Evolutionary conservation across 2,113 vertebrate species (phyloP).

Genomic region (Ceratotherium simum): DNA sequence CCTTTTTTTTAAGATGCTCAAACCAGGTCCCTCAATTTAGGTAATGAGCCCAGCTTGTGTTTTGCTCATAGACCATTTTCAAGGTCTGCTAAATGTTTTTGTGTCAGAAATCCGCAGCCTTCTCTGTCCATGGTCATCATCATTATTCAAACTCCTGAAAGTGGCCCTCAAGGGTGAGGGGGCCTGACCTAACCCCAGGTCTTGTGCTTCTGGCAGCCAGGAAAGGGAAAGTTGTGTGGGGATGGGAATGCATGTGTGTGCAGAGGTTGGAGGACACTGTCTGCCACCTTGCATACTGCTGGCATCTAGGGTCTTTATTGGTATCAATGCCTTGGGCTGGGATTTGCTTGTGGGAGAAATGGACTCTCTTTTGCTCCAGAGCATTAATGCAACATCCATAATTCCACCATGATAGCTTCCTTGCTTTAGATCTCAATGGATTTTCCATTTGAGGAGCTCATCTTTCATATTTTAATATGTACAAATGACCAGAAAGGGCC

Average conservation of each 20-base stretch:
- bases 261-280: neutral
- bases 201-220: neutral
- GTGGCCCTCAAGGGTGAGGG: neutral
- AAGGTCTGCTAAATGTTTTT: conserved; percentile 17
- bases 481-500: neutral
- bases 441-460: neutral
- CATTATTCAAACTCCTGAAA: conserved; percentile 5
- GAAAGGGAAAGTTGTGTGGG: neutral
- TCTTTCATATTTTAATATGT: neutral
- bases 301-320: neutral
- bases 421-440: neutral
- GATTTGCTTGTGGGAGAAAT: neutral
- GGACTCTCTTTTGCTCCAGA: neutral
- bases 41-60: neutral
- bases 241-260: neutral
- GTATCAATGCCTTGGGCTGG: neutral
- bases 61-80: neutral
- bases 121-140: neutral
- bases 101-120: neutral
- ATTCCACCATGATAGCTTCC: neutral
- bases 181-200: neutral
- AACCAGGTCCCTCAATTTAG: neutral
- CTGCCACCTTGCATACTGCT: neutral
- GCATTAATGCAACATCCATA: neutral
- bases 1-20: neutral